Percentiles rank a stretch among this genome's conserved stretches.
These are phyloP conservation scores for Hydropsyche betteni DNA, from an alignment of 2,888 invertebrate species.

Conservation along the genomic window DNA sequence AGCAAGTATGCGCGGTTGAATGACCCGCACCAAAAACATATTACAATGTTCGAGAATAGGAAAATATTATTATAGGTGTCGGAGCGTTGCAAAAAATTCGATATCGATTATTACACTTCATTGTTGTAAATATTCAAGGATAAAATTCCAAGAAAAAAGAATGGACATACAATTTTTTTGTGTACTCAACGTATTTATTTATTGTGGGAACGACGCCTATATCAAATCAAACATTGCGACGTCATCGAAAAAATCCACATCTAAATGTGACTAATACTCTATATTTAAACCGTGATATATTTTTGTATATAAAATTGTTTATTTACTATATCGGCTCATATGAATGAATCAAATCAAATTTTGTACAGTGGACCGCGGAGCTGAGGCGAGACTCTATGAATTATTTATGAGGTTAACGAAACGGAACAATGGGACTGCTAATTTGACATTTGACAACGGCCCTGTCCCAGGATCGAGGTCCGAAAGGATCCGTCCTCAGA, in stretches of 20 bases:
- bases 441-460: slow-evolving; percentile 51
- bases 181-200: neutral
- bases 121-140: slow-evolving; percentile 27
- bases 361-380: neutral
- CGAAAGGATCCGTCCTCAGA: neutral
- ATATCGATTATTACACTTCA: slow-evolving; percentile 18
- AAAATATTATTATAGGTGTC: slow-evolving; percentile 8
- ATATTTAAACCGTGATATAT: no score
- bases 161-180: neutral
- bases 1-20: no score
- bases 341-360: neutral
- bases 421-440: slow-evolving; percentile 49
- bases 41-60: neutral
- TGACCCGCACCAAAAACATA: no score
- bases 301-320: no score
- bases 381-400: slow-evolving; percentile 41
- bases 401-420: slow-evolving; percentile 47
- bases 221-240: neutral
- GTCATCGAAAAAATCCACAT: no score
- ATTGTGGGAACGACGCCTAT: slow-evolving; percentile 12
- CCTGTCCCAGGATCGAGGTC: slow-evolving; percentile 10
- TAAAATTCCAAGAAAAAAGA: slow-evolving; percentile 6
- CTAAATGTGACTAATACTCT: no score
- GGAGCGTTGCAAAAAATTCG: neutral
- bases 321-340: no score